phyloP scores from a whole-genome alignment of 2,113 vertebrate species.

The Thunnus maccoyii region DNA sequence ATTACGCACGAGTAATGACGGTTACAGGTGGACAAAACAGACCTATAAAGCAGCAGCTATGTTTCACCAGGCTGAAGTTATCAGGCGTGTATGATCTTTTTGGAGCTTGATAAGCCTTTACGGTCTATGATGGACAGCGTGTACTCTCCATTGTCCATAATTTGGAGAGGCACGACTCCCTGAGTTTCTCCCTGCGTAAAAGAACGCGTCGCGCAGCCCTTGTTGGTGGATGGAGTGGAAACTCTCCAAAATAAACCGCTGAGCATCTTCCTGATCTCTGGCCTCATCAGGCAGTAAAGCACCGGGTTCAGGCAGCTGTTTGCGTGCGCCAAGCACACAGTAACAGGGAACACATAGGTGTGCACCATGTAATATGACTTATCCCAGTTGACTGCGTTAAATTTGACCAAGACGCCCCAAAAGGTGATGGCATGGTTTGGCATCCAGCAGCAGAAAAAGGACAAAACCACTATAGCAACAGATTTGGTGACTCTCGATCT shows the following conservation, averaged over 20 bases:
- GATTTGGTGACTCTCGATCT: constrained; percentile 80
- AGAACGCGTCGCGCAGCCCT: constrained; percentile 70
- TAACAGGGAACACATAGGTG: constrained; percentile 86
- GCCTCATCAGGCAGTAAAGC: constrained; percentile 86
- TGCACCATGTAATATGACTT: constrained; percentile 83
- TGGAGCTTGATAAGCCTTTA: constrained; percentile 48
- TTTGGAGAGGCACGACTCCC: constrained; percentile 68
- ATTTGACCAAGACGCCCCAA: constrained; percentile 88
- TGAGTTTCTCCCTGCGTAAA: constrained; percentile 72
- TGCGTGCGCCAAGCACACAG: constrained; percentile 85
- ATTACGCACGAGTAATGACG: constrained; percentile 30
- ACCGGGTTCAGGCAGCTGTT: constrained; percentile 88
- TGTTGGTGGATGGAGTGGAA: constrained; percentile 63
- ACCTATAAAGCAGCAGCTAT: background rate
- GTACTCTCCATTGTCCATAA: constrained; percentile 67
- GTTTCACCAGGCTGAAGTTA: background rate
- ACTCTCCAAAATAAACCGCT: constrained; percentile 80
- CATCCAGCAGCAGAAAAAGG: constrained; percentile 84
- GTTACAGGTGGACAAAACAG: background rate
- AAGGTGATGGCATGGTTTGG: constrained; percentile 86
- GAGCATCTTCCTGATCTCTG: constrained; percentile 85
- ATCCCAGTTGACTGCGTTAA: constrained; percentile 86
- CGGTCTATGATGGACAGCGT: constrained; percentile 69
- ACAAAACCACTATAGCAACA: constrained; percentile 79
- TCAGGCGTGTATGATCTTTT: background rate